Conservation (phyloP, 2,888 invertebrate species). For the Coelopa pilipes region DNA sequence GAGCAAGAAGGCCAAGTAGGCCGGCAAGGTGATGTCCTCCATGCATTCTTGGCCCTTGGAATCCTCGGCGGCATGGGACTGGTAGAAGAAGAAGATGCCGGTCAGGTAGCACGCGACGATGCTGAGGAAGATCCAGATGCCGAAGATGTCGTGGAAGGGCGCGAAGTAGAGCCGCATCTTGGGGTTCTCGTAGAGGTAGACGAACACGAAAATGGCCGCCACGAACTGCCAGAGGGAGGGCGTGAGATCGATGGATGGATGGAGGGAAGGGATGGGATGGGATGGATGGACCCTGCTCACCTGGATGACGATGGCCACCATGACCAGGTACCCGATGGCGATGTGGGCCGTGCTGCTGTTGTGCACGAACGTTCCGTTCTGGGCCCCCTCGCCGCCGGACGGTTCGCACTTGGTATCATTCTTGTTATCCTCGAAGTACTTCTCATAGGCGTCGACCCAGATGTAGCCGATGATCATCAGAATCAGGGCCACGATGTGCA, state of each 20-base stretch:
- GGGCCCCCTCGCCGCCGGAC: too few species aligned
- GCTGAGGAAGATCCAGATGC: conserved; percentile 38
- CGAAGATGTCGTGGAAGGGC: conserved; percentile 40
- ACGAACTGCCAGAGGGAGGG: conserved; percentile 1
- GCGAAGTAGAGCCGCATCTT: conserved; percentile 34
- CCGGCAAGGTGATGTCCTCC: conserved; percentile 3
- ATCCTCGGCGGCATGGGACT: neutral
- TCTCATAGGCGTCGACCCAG: neutral
- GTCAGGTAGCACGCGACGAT: conserved; percentile 33
- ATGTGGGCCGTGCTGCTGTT: neutral
- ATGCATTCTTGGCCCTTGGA: neutral
- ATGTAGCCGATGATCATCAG: conserved; percentile 19
- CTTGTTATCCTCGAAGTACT: neutral
- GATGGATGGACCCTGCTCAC: neutral
- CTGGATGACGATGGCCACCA: neutral
- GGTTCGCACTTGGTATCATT: neutral
- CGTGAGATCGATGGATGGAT: neutral
- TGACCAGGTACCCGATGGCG: conserved; percentile 8
- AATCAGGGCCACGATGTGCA: conserved; percentile 9
- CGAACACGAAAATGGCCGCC: conserved; percentile 31
- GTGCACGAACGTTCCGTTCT: too few species aligned
- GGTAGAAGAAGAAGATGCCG: conserved; percentile 25
- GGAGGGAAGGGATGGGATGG: neutral
- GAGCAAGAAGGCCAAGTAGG: conserved; percentile 24
- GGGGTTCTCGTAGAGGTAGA: conserved; percentile 33